Base-by-base conservation (phyloP, 2,113 vertebrate genomes). In the Recurvirostra avosetta region DNA sequence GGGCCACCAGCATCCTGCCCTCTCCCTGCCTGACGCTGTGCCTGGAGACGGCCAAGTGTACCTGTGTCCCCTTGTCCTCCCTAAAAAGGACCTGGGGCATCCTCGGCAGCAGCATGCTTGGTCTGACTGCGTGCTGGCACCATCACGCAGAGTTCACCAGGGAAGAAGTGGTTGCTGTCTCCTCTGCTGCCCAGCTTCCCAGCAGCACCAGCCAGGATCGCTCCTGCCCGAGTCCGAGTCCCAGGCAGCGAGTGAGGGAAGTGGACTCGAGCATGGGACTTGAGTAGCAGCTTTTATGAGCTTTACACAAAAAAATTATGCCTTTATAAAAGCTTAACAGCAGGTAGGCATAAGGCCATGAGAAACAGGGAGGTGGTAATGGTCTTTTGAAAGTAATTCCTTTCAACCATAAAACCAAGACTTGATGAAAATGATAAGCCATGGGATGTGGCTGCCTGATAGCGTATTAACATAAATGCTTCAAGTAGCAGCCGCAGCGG, bases 271-370 rank as follows among this genome's bases (percentile, higher is more conserved):
- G 82, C 55, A 32, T 63, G 63, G 93, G 75, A 92, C 95, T 94
- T 41, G 89, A 97, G 92, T 95, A 96, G 93, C 15, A 70, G 95
- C 92, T 96, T 97, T 97, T 92, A 97, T 94, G 87, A 97, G 91
- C 89, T 97, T 97, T 92, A 85, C 78, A 86, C 70, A 77, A 92
- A 94, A 94, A 97, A 96, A 94, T 43, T 59, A 81, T 59, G 87
- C 86, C 92, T 97, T 97, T 97, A 95, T 96, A 77, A 97, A 98
- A 97, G 94, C 90, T 94, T 97, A 98, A 96, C 90, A 98, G 90
- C 93, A 97, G 90, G 93, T 85, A 95, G 97, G 89, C 68, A 88
- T 95, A 96, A 95, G 91, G 95, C 97, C 86, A 82, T 84, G 96
- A 95, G 96, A 97, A 98, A 96, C 86, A 97, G 74, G 78, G 95